Evolutionary conservation across 2,888 invertebrate species (phyloP), one percentile per base, ranked within the genome.

Genomic region (Thecocarcelia acutangulata): DNA sequence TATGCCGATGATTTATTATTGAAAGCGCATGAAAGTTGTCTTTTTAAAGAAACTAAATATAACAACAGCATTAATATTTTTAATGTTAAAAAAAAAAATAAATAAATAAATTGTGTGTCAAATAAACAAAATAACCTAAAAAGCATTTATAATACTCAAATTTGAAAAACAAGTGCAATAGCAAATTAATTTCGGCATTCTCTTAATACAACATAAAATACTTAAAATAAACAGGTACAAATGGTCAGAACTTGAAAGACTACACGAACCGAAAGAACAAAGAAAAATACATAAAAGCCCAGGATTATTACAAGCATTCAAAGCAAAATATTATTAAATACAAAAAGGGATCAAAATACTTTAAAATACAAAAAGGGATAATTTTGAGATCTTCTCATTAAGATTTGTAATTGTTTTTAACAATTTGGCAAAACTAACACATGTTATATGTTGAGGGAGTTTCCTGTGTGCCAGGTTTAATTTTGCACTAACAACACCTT

Each of bases 191-290:
- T 33, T 8, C 11, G 13, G 46, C 24, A n/a, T 37, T 37, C 42
- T 17, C 12, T 15, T 1, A 28, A 11, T 8, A 2, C 21, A 15
- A n/a, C 6, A 21, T 44, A 44, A 56, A 33, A 11, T 13, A 28
- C n/a, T 9, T 19, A 3, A 50, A 19, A 8, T 21, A 58, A 75
- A 61, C 28, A 76, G 13, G 5, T 61, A 46, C 37, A 44, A 68
- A 40, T 4, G 61, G 56, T 63, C 19, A 19, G 37, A 40, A 58
- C 19, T 63, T 64, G 6, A 19, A 46, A 59, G 59, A 68, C 4
- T 75, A n/a, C 9, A 40, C 21, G 15, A 66, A 58, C 42, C 28
- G 50, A 84, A 87, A 85, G 75, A 84, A 78, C 80, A 84, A 64
- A 77, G 63, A 63, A 76, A 11, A 75, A 77, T 69, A 64, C 79